Evolutionary conservation across 2,888 invertebrate species (phyloP), one percentile per base, ranked within the genome.

Genomic region (Thumatha senex): DNA sequence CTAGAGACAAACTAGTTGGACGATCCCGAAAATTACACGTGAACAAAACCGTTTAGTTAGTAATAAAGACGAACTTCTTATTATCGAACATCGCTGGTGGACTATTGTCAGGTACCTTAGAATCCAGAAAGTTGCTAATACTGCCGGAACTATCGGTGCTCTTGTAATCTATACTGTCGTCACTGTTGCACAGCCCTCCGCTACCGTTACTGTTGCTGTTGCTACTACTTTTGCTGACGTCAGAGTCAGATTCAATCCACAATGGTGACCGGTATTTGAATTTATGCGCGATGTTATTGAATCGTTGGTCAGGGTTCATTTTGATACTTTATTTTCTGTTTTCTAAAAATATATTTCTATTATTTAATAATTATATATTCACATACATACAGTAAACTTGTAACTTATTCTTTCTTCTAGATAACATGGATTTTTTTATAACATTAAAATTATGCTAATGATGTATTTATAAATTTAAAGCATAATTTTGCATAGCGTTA

Each of bases 231-330:
- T 76, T 75, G 54, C 84, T 86, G 30, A 80, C 58, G 24, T 87
- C 89, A 0, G 92, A 86, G 48, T 92, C 92, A 0, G 92, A 90
- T 50, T 92, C 90, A 24, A 92, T 89, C 92, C 92, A 92, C 30
- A 92, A 53, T 8, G 92, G 92, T 3, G 92, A 92, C 1, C 89
- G 82, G 48, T 92, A 92, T 56, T 92, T 89, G 54, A 92, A 89
- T 48, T 86, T 90, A 48, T 92, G 89, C 1, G 89, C 89, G 30
- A 87, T 80, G 49, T 84, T 80, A 46, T 82, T 87, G 36, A 83
- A 76, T 24, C 78, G 75, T 4, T 72, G 74, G 44, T 86, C 74
- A 44, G 76, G 77, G 40, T 68, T 68, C 80, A 80, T 80, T 49
- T 45, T 31, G 0, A 40, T 12, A 0, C 1, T 36, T 36, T 36